These are phyloP conservation scores for Drosophila kanapiae DNA, from an alignment of 1,140 invertebrate species.

Conservation along the genomic window DNA sequence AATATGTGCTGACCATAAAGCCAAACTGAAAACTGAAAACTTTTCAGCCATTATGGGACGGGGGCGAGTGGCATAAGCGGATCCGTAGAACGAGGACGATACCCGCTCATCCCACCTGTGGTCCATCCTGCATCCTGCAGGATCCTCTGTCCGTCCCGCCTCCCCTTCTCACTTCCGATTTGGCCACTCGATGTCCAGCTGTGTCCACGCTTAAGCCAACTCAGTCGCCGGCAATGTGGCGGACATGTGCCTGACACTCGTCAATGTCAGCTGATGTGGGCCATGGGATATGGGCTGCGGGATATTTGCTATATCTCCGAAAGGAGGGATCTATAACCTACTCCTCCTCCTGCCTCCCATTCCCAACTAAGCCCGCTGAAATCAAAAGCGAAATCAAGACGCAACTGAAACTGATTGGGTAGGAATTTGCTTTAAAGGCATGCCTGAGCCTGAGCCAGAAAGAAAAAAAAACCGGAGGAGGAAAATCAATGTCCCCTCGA, in stretches of 20 bases:
- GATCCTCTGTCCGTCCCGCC: neutral
- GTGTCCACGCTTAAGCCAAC: constrained; percentile 52
- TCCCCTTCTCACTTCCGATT: constrained; percentile 26
- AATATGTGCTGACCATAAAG: constrained; percentile 16
- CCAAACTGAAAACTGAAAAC: constrained; percentile 17
- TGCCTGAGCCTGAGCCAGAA: constrained; percentile 3
- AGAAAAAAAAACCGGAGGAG: constrained; percentile 10
- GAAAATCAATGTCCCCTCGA: constrained; percentile 71
- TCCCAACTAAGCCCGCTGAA: constrained; percentile 24
- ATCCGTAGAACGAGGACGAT: neutral
- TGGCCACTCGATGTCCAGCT: constrained; percentile 48
- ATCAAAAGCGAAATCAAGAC: constrained; percentile 54
- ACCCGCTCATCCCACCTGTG: constrained; percentile 25
- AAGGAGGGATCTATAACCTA: neutral
- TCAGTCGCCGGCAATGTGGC: constrained; percentile 41
- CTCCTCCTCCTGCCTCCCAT: too few relatives aligned
- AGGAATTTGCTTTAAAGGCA: constrained; percentile 75
- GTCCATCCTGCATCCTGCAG: constrained; percentile 19
- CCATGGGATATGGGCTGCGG: constrained; percentile 9
- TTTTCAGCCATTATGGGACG: constrained; percentile 32
- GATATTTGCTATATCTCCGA: neutral
- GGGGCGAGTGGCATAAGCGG: neutral
- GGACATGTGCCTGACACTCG: constrained; percentile 55
- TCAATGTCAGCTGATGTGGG: constrained; percentile 49
- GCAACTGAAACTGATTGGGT: constrained; percentile 47